phyloP scores from a whole-genome alignment of 2,888 invertebrate genomes.

The Sisyra terminalis region DNA sequence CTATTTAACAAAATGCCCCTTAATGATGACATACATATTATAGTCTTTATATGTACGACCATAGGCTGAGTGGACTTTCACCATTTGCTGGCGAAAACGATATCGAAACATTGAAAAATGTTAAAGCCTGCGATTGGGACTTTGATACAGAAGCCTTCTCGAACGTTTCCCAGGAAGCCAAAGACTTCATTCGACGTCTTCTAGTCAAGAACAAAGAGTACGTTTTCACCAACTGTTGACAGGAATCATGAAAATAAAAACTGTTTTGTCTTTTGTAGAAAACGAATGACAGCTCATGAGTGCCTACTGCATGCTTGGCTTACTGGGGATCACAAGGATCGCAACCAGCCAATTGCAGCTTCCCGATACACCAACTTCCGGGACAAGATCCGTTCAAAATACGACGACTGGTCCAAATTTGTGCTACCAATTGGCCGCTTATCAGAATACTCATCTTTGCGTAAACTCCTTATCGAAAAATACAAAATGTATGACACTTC shows the following conservation, averaged over 20 bases:
- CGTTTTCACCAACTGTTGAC: too few species aligned
- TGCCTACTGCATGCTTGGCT: slow-evolving; percentile 93
- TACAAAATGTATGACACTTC: slow-evolving; percentile 93
- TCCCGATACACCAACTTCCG: slow-evolving; percentile 75
- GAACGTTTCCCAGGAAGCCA: slow-evolving; percentile 89
- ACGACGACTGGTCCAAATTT: slow-evolving; percentile 67
- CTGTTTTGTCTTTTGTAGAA: slow-evolving; percentile 33
- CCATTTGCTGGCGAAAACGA: slow-evolving; percentile 99
- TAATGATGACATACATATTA: slow-evolving; percentile 7
- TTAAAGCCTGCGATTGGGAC: slow-evolving; percentile 98
- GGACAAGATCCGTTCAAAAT: slow-evolving; percentile 70
- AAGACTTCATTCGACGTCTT: slow-evolving; percentile 91
- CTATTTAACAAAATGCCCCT: not conserved
- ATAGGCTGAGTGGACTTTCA: slow-evolving; percentile 85
- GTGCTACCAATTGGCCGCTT: slow-evolving; percentile 89
- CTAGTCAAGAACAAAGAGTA: slow-evolving; percentile 87
- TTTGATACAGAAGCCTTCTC: slow-evolving; percentile 93
- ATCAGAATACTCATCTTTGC: slow-evolving; percentile 91
- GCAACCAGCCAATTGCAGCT: slow-evolving; percentile 65
- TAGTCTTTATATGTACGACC: slow-evolving; percentile 9
- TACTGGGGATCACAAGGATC: slow-evolving; percentile 63
- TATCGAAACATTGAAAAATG: slow-evolving; percentile 94
- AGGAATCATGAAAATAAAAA: not conserved
- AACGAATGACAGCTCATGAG: slow-evolving; percentile 97
- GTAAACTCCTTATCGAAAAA: slow-evolving; percentile 89